These are phyloP conservation scores for Parotocinclus haroldoi DNA, from an alignment of 2,797 vertebrate species.

Conservation along the genomic window DNA sequence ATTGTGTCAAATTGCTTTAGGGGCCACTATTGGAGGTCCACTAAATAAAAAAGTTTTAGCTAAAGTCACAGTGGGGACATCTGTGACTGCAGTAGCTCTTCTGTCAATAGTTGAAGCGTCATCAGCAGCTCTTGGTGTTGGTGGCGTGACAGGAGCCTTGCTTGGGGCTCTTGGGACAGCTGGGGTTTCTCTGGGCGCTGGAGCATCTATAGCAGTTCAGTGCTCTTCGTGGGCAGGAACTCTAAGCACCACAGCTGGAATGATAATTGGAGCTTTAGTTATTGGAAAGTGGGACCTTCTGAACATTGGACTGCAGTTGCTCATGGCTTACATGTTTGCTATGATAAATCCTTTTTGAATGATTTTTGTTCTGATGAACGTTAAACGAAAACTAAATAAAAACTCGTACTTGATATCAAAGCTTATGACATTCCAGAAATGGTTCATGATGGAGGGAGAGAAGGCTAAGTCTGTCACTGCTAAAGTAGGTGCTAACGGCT, in stretches of 20 bases:
- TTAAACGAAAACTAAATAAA: no score
- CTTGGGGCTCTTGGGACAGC: slow-evolving; percentile 45
- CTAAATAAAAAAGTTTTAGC: slow-evolving; percentile 23
- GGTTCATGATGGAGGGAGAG: no score
- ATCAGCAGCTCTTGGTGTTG: slow-evolving; percentile 30
- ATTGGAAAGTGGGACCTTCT: slow-evolving; percentile 38
- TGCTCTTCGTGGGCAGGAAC: slow-evolving; percentile 40
- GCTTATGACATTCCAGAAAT: no score
- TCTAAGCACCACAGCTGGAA: slow-evolving; percentile 33
- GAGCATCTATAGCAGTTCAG: slow-evolving; percentile 35
- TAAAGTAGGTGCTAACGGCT: no score
- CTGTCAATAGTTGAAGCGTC: slow-evolving; percentile 18
- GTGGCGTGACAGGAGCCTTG: slow-evolving; percentile 45
- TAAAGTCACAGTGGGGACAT: slow-evolving; percentile 36
- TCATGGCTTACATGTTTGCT: slow-evolving; percentile 44
- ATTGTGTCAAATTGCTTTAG: slow-evolving; percentile 48
- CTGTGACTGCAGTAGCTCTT: slow-evolving; percentile 12
- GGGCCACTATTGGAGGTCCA: slow-evolving; percentile 37
- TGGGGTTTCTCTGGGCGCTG: slow-evolving; percentile 46
- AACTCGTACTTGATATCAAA: no score
- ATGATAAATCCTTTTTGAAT: slow-evolving; percentile 37
- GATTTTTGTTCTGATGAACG: no score
- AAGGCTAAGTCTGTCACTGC: no score
- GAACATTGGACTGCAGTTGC: slow-evolving; percentile 35
- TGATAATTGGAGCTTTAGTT: slow-evolving; percentile 29